A percentile compares a stretch with the other conserved stretches of the same genome.
Evolutionary conservation across 2,113 vertebrate species (phyloP).

Genomic region (Acanthochromis polyacanthus): DNA sequence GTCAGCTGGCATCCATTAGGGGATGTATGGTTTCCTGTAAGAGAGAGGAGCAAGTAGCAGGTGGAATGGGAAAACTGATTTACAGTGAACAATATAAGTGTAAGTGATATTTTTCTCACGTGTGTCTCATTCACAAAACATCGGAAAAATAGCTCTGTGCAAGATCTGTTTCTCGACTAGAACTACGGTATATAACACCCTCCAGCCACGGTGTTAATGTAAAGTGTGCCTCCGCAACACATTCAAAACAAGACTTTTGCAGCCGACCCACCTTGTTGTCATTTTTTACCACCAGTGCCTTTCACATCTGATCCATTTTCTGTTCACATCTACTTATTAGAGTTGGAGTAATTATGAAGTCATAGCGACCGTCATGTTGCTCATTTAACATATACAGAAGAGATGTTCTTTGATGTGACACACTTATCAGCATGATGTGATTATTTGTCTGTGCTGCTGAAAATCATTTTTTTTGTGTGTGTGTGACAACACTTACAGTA

Average conservation of each 20-base stretch:
- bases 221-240: background rate
- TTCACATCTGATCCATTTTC: background rate
- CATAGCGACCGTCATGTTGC: too few species aligned
- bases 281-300: background rate
- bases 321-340: background rate
- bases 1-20: constrained; percentile 42
- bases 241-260: constrained; percentile 1
- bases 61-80: constrained; percentile 28
- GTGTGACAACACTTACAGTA: too few species aligned
- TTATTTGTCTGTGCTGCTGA: too few species aligned
- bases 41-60: constrained; percentile 19
- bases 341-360: too few species aligned
- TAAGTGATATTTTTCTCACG: constrained; percentile 22
- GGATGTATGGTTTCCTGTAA: constrained; percentile 40
- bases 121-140: constrained; percentile 25
- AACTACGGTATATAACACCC: background rate
- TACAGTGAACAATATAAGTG: constrained; percentile 6
- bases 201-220: background rate
- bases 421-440: too few species aligned
- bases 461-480: too few species aligned
- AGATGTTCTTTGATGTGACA: too few species aligned
- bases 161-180: background rate
- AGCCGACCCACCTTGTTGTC: background rate
- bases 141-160: constrained; percentile 5
- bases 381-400: too few species aligned